phyloP scores from a whole-genome alignment of 2,888 invertebrate genomes.

The Agrilus cyanescens region DNA sequence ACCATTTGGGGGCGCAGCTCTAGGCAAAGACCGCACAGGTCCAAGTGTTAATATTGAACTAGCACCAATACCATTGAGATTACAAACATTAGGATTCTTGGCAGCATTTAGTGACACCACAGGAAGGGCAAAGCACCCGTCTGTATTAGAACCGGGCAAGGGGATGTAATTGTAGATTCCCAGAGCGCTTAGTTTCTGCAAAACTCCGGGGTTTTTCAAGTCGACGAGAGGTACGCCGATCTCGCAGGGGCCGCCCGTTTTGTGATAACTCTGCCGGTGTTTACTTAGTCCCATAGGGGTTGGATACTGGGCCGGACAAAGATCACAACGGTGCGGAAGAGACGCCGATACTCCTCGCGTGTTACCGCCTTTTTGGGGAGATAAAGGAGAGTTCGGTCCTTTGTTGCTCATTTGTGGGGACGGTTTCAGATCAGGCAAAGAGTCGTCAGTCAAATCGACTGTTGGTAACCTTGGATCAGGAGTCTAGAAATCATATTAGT shows the following conservation, averaged over 20 bases:
- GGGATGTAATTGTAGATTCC: slow-evolving; percentile 68
- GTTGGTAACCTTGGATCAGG: slow-evolving; percentile 32
- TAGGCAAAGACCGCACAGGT: slow-evolving; percentile 42
- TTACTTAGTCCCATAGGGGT: slow-evolving; percentile 44
- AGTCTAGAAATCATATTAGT: slow-evolving; percentile 27
- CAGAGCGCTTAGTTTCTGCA: slow-evolving; percentile 49
- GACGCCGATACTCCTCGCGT: slow-evolving; percentile 13
- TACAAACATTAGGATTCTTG: slow-evolving; percentile 39
- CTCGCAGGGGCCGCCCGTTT: slow-evolving; percentile 46
- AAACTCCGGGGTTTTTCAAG: slow-evolving; percentile 52
- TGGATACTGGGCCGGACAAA: slow-evolving; percentile 62
- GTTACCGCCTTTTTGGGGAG: slow-evolving; percentile 13
- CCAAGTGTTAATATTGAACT: slow-evolving; percentile 60
- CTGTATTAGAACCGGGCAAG: slow-evolving; percentile 42
- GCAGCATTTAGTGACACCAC: slow-evolving; percentile 50
- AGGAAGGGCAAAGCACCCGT: slow-evolving; percentile 58
- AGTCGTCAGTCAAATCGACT: slow-evolving; percentile 42
- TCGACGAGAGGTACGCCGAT: slow-evolving; percentile 64
- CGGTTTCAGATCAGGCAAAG: slow-evolving; percentile 30
- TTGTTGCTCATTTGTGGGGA: slow-evolving; percentile 27
- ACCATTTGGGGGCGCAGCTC: slow-evolving; percentile 1
- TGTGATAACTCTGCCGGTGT: slow-evolving; percentile 53
- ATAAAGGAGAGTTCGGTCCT: slow-evolving; percentile 27
- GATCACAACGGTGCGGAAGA: slow-evolving; percentile 48
- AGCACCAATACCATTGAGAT: slow-evolving; percentile 53